These are phyloP conservation scores for Anguilla rostrata DNA, from an alignment of 2,113 vertebrate species.

Conservation along the genomic window DNA sequence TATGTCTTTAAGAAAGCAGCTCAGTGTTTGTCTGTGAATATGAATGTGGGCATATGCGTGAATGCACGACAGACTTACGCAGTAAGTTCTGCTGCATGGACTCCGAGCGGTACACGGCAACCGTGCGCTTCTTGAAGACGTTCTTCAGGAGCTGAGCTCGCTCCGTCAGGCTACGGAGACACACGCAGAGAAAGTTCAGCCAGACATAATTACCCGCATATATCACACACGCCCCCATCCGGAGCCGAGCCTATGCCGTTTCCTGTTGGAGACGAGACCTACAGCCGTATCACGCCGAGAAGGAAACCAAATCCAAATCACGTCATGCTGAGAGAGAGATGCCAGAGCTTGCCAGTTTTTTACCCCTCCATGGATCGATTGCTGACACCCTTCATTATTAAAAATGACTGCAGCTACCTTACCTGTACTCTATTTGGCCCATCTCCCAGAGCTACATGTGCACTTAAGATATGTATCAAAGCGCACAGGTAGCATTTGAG, in stretches of 20 bases:
- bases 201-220: not conserved
- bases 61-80: slow-evolving; percentile 65
- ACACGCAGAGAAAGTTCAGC: not conserved
- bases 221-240: not conserved
- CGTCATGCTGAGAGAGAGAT: not conserved
- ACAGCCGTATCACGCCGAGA: not conserved
- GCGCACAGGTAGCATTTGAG: too few species aligned
- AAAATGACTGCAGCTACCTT: too few species aligned
- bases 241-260: not conserved
- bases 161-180: slow-evolving; percentile 70
- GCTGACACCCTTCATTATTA: not conserved
- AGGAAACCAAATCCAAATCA: not conserved
- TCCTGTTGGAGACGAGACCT: not conserved
- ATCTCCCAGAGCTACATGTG: too few species aligned
- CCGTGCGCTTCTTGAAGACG: slow-evolving; percentile 79
- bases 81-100: slow-evolving; percentile 78
- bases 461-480: too few species aligned
- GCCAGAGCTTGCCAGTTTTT: not conserved
- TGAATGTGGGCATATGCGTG: not conserved
- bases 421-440: too few species aligned
- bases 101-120: slow-evolving; percentile 74
- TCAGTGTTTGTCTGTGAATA: not conserved
- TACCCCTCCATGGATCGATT: not conserved
- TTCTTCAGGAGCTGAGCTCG: slow-evolving; percentile 80
- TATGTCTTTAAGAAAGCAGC: too few species aligned